Conservation (phyloP, 2,113 vertebrate species). For the Ailuropoda melanoleuca region DNA sequence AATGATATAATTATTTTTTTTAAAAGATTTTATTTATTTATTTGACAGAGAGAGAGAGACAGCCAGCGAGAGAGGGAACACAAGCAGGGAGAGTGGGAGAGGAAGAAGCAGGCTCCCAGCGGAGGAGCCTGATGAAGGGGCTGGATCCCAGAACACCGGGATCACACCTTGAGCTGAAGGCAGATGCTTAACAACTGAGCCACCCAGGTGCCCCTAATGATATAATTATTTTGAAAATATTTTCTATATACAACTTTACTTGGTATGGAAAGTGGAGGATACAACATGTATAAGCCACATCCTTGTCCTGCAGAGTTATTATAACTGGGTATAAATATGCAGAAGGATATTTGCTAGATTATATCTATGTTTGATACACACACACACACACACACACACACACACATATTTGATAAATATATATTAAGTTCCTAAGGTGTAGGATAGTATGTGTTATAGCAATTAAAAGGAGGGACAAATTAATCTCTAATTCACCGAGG, state of each 20-base stretch:
- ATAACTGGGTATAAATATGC: background rate
- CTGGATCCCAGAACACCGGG: too few relatives aligned
- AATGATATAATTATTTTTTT: background rate
- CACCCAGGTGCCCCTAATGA: too few relatives aligned
- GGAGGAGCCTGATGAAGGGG: too few relatives aligned
- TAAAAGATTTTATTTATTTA: too few relatives aligned
- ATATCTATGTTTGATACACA: background rate
- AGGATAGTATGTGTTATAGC: too few relatives aligned
- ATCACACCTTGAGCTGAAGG: too few relatives aligned
- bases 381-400: background rate
- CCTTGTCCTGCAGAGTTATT: background rate
- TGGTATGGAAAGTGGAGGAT: background rate
- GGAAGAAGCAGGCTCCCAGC: too few relatives aligned
- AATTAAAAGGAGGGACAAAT: background rate
- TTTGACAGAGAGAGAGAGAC: too few relatives aligned
- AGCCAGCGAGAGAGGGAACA: too few relatives aligned
- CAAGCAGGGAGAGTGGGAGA: too few relatives aligned
- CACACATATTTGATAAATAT: background rate
- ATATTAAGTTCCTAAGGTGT: background rate
- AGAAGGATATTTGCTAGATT: background rate
- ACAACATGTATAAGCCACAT: background rate
- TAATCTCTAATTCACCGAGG: background rate
- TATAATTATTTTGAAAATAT: background rate
- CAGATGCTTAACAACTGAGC: too few relatives aligned
- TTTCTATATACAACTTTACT: background rate